Evolutionary conservation across 2,888 invertebrate species (phyloP).

Genomic region (Drosophila antonietae): DNA sequence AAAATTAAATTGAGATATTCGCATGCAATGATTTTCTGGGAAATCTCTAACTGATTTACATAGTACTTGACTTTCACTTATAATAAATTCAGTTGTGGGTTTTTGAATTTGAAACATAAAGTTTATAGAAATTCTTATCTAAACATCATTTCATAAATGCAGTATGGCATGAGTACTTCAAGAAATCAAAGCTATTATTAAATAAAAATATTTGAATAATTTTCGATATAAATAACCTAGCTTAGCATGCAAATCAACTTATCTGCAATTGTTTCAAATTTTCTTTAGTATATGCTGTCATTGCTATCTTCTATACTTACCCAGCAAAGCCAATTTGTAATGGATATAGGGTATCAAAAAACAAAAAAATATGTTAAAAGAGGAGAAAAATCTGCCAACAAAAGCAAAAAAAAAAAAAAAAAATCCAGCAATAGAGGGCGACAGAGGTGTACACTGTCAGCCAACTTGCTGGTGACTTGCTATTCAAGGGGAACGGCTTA

Average conservation of each 20-base stretch:
- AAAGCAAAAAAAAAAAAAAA: constrained; percentile 15
- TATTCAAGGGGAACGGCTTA: constrained; percentile 51
- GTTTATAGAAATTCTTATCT: too few relatives aligned
- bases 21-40: not conserved
- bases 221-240: too few relatives aligned
- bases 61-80: not conserved
- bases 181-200: too few relatives aligned
- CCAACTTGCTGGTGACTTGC: constrained; percentile 28
- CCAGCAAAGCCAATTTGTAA: not conserved
- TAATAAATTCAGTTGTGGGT: too few relatives aligned
- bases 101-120: too few relatives aligned
- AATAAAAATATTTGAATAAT: too few relatives aligned
- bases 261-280: not conserved
- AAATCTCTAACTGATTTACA: not conserved
- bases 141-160: too few relatives aligned
- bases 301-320: not conserved
- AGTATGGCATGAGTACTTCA: too few relatives aligned
- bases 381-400: constrained; percentile 29
- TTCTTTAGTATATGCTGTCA: too few relatives aligned
- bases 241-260: too few relatives aligned
- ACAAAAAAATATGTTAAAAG: not conserved
- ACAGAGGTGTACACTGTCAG: constrained; percentile 1
- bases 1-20: not conserved
- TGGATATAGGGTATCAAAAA: constrained; percentile 9
- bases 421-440: constrained; percentile 1